A percentile compares a stretch with the other conserved stretches of the same genome.
Conservation (phyloP, 2,113 vertebrate genomes). For the Pangasianodon hypophthalmus region DNA sequence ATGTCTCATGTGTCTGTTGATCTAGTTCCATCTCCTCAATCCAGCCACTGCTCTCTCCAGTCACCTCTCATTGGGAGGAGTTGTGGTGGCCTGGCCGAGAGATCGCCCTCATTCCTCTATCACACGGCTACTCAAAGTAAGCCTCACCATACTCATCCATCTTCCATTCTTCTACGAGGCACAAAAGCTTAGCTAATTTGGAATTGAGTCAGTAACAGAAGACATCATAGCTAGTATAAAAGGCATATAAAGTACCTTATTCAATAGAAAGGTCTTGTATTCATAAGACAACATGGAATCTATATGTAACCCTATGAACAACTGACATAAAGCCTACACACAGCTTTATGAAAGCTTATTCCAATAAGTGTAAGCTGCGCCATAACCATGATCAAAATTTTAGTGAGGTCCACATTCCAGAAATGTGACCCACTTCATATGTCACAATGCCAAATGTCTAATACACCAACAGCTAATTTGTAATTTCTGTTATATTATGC, state of each 20-base stretch:
- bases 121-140: slow-evolving; percentile 73
- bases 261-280: slow-evolving; percentile 1
- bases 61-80: slow-evolving; percentile 61
- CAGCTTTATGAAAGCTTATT: neutral
- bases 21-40: slow-evolving; percentile 61
- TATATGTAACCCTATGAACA: neutral
- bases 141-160: slow-evolving; percentile 50
- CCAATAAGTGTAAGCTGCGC: neutral
- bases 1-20: slow-evolving; percentile 49
- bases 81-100: slow-evolving; percentile 66
- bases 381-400: neutral
- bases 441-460: neutral
- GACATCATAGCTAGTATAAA: slow-evolving; percentile 16
- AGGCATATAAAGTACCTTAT: neutral
- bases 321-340: neutral
- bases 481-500: neutral
- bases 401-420: neutral
- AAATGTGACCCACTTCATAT: slow-evolving; percentile 2
- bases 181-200: slow-evolving; percentile 6
- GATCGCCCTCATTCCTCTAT: slow-evolving; percentile 74
- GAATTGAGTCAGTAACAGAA: slow-evolving; percentile 5
- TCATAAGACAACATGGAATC: neutral
- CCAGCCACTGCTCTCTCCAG: slow-evolving; percentile 62
- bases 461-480: neutral
- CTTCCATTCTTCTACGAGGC: neutral